A percentile compares a stretch with the other conserved stretches of the same genome.
Conservation (phyloP, 2,113 vertebrate species). For the Anguilla japonica region DNA sequence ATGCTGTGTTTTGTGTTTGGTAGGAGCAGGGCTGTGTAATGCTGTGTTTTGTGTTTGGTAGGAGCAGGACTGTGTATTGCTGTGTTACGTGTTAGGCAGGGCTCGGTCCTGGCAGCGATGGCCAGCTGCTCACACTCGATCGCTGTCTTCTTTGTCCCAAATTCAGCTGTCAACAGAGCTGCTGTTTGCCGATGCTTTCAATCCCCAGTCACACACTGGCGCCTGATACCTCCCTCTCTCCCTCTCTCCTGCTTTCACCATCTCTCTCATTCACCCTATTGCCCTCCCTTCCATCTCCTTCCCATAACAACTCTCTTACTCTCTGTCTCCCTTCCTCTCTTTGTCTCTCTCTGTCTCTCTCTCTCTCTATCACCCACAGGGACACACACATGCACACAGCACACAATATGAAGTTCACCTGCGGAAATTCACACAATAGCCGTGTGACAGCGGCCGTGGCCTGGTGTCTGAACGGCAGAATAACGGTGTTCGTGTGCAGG, state of each 20-base stretch:
- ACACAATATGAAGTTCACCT: not conserved
- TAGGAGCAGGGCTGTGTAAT: too few relatives aligned
- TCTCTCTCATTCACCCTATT: conserved; percentile 2
- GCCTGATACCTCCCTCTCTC: conserved; percentile 11
- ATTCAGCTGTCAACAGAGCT: not conserved
- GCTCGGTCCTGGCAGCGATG: not conserved
- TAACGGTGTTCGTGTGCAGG: not conserved
- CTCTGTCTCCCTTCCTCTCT: not conserved
- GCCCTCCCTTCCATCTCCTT: not conserved
- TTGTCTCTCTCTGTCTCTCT: not conserved
- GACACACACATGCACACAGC: not conserved
- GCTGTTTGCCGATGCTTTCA: not conserved
- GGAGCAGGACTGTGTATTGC: not conserved
- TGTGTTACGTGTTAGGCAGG: not conserved
- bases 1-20: too few relatives aligned
- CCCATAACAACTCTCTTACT: not conserved
- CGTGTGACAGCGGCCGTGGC: not conserved
- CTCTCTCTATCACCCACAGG: not conserved
- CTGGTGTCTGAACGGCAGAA: not conserved
- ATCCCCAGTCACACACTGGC: conserved; percentile 15
- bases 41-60: not conserved
- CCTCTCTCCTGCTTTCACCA: not conserved
- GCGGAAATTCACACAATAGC: not conserved
- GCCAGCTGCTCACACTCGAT: not conserved
- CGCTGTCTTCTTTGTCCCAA: not conserved